Evolutionary conservation across 2,113 vertebrate species (phyloP).

Genomic region (Cinclus mexicanus): DNA sequence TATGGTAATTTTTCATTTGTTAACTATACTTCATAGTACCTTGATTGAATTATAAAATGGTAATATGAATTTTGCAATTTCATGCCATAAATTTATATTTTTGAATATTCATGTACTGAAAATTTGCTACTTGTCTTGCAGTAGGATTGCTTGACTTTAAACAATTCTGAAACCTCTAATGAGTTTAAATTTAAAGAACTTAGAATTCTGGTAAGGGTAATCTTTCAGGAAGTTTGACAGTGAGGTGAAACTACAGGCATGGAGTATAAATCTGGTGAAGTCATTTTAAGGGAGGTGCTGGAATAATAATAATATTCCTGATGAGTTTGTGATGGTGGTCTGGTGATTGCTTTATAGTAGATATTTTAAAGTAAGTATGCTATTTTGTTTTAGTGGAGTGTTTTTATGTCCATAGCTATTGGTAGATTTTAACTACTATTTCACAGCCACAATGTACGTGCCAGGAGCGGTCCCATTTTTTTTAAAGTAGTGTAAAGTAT

Average conservation of each 20-base stretch:
- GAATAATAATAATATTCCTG: background rate
- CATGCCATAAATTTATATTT: background rate
- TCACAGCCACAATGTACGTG: background rate
- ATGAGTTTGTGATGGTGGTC: background rate
- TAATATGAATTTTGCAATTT: background rate
- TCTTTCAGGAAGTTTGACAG: background rate
- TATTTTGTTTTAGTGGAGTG: background rate
- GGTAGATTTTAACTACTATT: background rate
- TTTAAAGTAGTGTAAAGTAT: background rate
- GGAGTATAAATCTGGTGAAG: background rate
- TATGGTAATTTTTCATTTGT: background rate
- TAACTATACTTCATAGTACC: background rate
- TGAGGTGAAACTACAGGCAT: background rate
- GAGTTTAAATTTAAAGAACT: background rate
- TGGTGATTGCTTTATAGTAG: background rate
- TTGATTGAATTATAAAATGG: background rate
- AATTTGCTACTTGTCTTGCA: background rate
- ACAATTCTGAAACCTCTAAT: background rate
- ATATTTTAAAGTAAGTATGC: background rate
- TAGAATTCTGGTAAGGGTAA: background rate
- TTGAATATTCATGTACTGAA: background rate
- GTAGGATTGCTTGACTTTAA: background rate
- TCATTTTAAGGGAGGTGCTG: background rate
- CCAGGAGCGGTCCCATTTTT: background rate
- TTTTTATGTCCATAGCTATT: background rate